phyloP scores from a whole-genome alignment of 1,140 invertebrate genomes.

The Habropoda laboriosa region DNA sequence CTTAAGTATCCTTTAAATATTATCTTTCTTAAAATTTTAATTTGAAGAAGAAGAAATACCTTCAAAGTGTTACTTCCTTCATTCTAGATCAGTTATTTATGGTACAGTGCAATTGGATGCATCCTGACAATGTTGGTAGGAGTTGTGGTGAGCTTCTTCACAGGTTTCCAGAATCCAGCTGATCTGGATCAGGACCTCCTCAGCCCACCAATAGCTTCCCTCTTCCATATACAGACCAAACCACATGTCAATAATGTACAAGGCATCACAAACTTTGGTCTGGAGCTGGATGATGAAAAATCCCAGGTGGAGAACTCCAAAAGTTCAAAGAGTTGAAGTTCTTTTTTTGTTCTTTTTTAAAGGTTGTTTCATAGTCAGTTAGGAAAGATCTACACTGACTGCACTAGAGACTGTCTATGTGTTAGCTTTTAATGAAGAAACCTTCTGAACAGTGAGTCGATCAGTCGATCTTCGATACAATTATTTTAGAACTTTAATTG shows the following conservation, averaged over 20 bases:
- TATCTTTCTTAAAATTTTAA: background rate
- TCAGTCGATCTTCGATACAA: background rate
- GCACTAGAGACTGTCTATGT: conserved; percentile 7
- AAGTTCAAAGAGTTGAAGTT: conserved; percentile 19
- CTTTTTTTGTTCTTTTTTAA: background rate
- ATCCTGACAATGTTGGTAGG: conserved; percentile 87
- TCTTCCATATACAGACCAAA: conserved; percentile 70
- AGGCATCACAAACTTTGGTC: conserved; percentile 77
- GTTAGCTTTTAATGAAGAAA: conserved; percentile 4
- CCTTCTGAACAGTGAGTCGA: background rate
- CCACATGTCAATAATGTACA: conserved; percentile 57
- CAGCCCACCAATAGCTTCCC: conserved; percentile 80
- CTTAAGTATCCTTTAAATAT: background rate
- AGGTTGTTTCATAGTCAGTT: conserved; percentile 1
- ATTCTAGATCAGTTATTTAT: conserved; percentile 87
- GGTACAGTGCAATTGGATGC: conserved; percentile 91
- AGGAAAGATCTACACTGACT: background rate
- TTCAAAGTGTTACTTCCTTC: too few species aligned
- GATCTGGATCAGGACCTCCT: conserved; percentile 82
- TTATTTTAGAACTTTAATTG: background rate
- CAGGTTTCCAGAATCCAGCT: conserved; percentile 83
- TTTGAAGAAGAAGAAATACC: background rate
- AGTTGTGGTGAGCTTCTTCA: conserved; percentile 86
- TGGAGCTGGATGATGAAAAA: conserved; percentile 79
- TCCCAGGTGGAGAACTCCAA: conserved; percentile 43